These are phyloP conservation scores for Lasioglossum vierecki DNA, from an alignment of 2,888 invertebrate species.

Conservation along the genomic window DNA sequence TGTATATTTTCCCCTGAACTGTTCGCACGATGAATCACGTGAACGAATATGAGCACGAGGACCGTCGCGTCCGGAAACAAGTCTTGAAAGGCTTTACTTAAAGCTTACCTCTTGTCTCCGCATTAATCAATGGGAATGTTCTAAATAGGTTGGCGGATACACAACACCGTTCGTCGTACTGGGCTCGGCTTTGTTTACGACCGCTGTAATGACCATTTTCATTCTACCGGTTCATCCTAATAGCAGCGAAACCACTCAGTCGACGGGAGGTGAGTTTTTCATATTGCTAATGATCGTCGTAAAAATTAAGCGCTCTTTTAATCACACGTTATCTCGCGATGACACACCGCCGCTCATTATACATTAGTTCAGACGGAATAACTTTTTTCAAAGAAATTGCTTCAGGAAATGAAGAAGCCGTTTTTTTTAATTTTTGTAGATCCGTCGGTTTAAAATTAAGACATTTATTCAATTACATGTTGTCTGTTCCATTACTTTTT, in stretches of 20 bases:
- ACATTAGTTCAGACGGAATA: no score
- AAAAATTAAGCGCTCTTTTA: not conserved
- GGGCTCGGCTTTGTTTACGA: conserved; percentile 90
- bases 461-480: no score
- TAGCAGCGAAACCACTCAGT: conserved; percentile 85
- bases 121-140: not conserved
- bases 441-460: no score
- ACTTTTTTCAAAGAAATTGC: no score
- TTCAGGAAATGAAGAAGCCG: no score
- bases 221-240: conserved; percentile 89
- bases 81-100: not conserved
- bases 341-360: not conserved
- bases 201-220: conserved; percentile 90
- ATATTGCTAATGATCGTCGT: not conserved
- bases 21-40: not conserved
- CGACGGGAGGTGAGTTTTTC: conserved; percentile 76
- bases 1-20: not conserved
- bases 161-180: conserved; percentile 92
- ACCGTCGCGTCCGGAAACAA: not conserved
- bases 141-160: conserved; percentile 88
- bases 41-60: not conserved
- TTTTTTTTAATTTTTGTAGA: no score
- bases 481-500: no score
- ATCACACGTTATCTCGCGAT: no score
- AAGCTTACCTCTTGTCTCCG: not conserved